Percentiles rank a stretch among this genome's conserved stretches.
These are phyloP conservation scores for Drosophila birchii DNA, from an alignment of 2,888 invertebrate genomes.

Conservation along the genomic window DNA sequence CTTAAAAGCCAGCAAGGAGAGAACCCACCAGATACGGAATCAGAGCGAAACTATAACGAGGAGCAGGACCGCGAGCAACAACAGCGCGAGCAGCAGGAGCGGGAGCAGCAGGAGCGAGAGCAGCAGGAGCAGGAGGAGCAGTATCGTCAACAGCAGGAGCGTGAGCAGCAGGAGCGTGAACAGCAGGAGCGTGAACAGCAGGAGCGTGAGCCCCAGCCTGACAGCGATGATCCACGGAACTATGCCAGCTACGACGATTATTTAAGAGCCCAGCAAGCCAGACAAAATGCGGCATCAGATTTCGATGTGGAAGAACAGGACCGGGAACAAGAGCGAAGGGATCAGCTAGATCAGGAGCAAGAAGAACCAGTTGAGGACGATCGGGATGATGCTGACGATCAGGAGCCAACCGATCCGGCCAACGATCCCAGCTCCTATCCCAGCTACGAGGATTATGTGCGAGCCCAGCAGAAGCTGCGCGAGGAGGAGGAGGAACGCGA, in stretches of 20 bases:
- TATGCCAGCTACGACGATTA: slow-evolving; percentile 29
- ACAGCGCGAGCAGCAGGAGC: slow-evolving; percentile 1
- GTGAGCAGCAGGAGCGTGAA: slow-evolving; percentile 12
- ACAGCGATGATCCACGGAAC: background rate
- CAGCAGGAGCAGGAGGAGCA: slow-evolving; percentile 20
- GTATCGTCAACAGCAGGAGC: slow-evolving; percentile 18
- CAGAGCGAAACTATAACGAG: slow-evolving; percentile 16
- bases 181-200: slow-evolving; percentile 25
- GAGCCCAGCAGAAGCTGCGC: slow-evolving; percentile 37
- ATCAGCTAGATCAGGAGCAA: slow-evolving; percentile 13
- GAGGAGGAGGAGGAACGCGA: slow-evolving; percentile 11
- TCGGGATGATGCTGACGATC: background rate
- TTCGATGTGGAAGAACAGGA: slow-evolving; percentile 12
- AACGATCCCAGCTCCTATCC: slow-evolving; percentile 12
- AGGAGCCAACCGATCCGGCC: background rate
- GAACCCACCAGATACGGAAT: background rate
- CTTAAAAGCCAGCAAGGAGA: slow-evolving; percentile 2
- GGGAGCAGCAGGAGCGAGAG: slow-evolving; percentile 30
- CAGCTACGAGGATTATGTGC: slow-evolving; percentile 55
- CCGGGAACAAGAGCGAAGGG: slow-evolving; percentile 14
- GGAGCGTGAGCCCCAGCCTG: slow-evolving; percentile 8
- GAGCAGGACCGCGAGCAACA: slow-evolving; percentile 28
- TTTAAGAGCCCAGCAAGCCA: slow-evolving; percentile 6
- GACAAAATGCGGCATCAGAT: background rate
- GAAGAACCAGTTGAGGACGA: background rate